Percentiles rank a stretch among this genome's conserved stretches.
Conservation (phyloP, 2,888 invertebrate genomes). For the Nowickia ferox region DNA sequence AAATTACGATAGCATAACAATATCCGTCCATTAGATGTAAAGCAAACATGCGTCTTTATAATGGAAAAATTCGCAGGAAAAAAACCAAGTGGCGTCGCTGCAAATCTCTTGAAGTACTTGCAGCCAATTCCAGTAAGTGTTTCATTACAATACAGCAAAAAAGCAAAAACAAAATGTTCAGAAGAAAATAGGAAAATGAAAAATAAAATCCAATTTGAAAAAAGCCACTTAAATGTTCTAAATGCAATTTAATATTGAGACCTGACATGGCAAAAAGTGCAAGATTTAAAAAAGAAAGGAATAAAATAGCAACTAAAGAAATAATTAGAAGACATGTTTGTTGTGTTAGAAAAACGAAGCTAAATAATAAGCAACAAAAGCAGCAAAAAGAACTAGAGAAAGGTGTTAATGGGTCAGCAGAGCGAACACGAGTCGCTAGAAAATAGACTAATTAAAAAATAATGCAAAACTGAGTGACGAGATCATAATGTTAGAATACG, state of each 20-base stretch:
- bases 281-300: constrained; percentile 24
- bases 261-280: neutral
- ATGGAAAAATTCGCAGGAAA: neutral
- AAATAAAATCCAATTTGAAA: neutral
- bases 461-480: neutral
- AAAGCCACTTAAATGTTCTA: neutral
- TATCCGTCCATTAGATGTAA: neutral
- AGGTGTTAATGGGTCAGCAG: constrained; percentile 57
- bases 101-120: neutral
- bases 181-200: neutral
- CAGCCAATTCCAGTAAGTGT: neutral
- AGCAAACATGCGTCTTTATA: constrained; percentile 8
- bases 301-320: constrained; percentile 31
- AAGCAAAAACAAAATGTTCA: neutral
- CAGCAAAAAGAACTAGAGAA: constrained; percentile 4
- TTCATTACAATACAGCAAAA: constrained; percentile 37
- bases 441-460: constrained; percentile 5
- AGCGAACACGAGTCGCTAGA: constrained; percentile 16
- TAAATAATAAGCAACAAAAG: neutral
- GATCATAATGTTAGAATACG: constrained; percentile 14
- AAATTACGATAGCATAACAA: constrained; percentile 2
- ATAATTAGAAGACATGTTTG: constrained; percentile 16
- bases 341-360: neutral
- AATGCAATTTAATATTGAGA: constrained; percentile 37
- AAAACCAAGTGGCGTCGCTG: constrained; percentile 12